phyloP scores from a whole-genome alignment of 64 coral and sea anemone species.

The Montipora efflorescens region DNA sequence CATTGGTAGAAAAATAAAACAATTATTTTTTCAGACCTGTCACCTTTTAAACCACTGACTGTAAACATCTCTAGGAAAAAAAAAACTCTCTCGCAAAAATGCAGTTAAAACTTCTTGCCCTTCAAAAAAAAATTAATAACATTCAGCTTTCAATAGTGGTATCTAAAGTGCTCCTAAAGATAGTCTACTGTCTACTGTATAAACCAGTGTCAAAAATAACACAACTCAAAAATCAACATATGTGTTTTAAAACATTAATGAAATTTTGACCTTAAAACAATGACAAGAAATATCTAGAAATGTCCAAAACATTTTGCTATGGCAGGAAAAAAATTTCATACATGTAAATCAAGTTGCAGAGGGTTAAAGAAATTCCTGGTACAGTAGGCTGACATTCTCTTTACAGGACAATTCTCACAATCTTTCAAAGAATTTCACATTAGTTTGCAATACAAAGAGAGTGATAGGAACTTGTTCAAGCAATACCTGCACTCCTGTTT shows the following conservation, averaged over 20 bases:
- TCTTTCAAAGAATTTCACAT: too few species aligned
- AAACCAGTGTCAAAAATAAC: neutral
- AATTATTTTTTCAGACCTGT: slow-evolving; percentile 28
- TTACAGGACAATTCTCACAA: too few species aligned
- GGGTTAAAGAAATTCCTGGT: too few species aligned
- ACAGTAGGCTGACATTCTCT: too few species aligned
- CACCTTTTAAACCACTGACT: slow-evolving; percentile 23
- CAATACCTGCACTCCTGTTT: too few species aligned
- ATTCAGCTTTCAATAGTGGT: neutral
- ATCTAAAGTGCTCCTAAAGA: neutral
- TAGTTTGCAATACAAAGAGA: too few species aligned
- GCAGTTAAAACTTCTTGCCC: neutral
- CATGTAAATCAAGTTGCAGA: too few species aligned
- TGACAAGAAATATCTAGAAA: neutral
- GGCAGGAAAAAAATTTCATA: too few species aligned
- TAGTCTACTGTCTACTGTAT: too few species aligned
- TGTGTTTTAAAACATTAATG: too few species aligned
- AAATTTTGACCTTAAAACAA: neutral
- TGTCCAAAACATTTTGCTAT: neutral
- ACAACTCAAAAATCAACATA: neutral
- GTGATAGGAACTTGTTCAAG: too few species aligned
- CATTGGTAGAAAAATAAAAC: slow-evolving; percentile 24
- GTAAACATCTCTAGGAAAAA: slow-evolving; percentile 11
- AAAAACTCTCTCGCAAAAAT: neutral
- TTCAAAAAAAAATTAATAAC: neutral